A percentile compares a stretch with the other conserved stretches of the same genome.
These are phyloP conservation scores for Brachylomia viminalis DNA, from an alignment of 2,888 invertebrate genomes.

Conservation along the genomic window DNA sequence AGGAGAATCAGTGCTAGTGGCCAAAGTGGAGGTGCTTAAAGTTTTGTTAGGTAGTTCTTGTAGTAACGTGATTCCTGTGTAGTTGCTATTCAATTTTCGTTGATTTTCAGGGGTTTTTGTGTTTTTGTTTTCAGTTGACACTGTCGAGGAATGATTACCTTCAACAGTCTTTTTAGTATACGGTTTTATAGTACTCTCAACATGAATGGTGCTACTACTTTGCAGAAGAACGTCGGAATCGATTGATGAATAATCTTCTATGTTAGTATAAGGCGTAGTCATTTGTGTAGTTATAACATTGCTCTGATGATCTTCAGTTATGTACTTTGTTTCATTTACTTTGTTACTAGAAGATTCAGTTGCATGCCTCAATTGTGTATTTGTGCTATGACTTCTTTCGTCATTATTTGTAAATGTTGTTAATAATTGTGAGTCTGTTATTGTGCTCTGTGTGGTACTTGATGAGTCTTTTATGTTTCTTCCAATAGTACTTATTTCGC, in stretches of 20 bases:
- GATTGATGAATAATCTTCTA: conserved; percentile 69
- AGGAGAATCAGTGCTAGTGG: conserved; percentile 25
- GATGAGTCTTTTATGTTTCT: conserved; percentile 5
- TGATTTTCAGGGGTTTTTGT: conserved; percentile 87
- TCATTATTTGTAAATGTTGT: conserved; percentile 8
- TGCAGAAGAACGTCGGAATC: conserved; percentile 79
- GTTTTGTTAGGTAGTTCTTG: conserved; percentile 62
- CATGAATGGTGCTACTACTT: conserved; percentile 83
- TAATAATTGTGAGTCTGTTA: conserved; percentile 12
- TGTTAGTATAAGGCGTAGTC: conserved; percentile 60
- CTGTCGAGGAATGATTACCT: conserved; percentile 72
- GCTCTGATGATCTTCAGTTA: conserved; percentile 34
- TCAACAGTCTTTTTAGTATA: conserved; percentile 68
- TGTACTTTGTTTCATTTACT: conserved; percentile 42
- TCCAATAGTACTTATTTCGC: conserved; percentile 3
- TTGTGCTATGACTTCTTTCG: conserved; percentile 31
- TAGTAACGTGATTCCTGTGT: conserved; percentile 71
- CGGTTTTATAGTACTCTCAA: conserved; percentile 82
- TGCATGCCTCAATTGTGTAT: conserved; percentile 39
- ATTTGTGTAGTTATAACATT: conserved; percentile 60
- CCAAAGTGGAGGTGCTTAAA: conserved; percentile 31
- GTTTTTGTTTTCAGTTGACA: conserved; percentile 81
- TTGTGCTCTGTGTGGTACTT: conserved; percentile 12
- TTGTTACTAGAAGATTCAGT: conserved; percentile 37
- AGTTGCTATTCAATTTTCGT: conserved; percentile 83